Evolutionary conservation across 2,888 invertebrate genomes (phyloP), one percentile per base, ranked within the genome.

Genomic region (Eucera pruinosa): DNA sequence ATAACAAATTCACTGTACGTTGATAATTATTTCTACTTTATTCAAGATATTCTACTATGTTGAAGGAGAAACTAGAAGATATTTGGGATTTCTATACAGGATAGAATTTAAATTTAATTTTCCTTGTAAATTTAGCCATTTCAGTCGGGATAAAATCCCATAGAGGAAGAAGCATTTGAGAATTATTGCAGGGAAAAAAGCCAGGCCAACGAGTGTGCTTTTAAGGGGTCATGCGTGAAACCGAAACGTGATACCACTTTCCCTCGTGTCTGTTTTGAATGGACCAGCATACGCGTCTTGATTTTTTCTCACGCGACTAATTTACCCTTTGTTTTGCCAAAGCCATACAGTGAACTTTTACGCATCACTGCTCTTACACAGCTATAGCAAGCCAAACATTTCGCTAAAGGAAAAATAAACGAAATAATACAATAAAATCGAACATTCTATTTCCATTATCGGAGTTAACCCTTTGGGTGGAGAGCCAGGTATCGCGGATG

Each of bases 181-280:
- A 27, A 47, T 66, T 47, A 36, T 48, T 47, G n/a, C 36, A 27
- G 36, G 47, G 66, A 18, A 36, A 15, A 33, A 20, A 27, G 45
- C 30, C 66, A 3, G 27, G 20, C 58, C 18, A 45, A n/a, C 15
- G 30, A 20, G 47, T 15, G 36, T 36, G 58, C 58, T 66, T 66
- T 58, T 58, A 68, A 52, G 41, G 48, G 48, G 55, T 60, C 64
- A 43, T 52, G 57, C 67, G 71, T 61, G 73, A 58, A 69, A 66
- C 52, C 69, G 66, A 81, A 81, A 81, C 73, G 60, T 48, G 81
- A 81, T 43, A 78, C 68, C 73, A 47, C 47, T 70, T 62, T 70
- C 67, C 66, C 69, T 52, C 48, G 52, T 23, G 81, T 61, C 52
- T 77, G 58, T 68, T 66, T 62, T 72, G 81, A 81, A 81, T 72